phyloP scores from a whole-genome alignment of 2,888 invertebrate species.

The Clistopyga incitator region DNA sequence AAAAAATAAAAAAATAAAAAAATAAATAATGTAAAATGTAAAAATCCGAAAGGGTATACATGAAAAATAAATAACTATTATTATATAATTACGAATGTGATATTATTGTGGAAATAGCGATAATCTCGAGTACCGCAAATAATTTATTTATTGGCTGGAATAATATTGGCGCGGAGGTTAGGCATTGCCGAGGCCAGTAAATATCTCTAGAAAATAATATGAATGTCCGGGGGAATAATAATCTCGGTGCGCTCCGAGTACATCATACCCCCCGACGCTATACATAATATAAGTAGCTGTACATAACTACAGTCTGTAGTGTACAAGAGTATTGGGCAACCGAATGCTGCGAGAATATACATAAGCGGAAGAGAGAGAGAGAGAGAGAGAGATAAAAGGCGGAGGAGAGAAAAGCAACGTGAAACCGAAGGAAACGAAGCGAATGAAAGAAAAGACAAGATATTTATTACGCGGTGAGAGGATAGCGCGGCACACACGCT shows the following conservation, averaged over 20 bases:
- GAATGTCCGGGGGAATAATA: conserved; percentile 51
- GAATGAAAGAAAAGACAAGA: conserved; percentile 64
- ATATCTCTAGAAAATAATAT: conserved; percentile 55
- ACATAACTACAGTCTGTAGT: conserved; percentile 33
- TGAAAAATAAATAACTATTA: too few relatives aligned
- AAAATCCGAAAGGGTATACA: too few relatives aligned
- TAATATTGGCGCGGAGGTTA: conserved; percentile 24
- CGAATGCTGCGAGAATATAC: conserved; percentile 44
- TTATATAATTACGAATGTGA: too few relatives aligned
- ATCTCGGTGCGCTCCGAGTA: conserved; percentile 44
- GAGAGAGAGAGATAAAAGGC: conserved; percentile 38
- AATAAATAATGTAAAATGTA: too few relatives aligned
- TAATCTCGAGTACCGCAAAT: conserved; percentile 32
- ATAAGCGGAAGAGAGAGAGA: conserved; percentile 48
- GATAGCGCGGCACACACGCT: conserved; percentile 61
- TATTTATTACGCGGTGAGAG: conserved; percentile 76
- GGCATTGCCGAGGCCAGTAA: conserved; percentile 39
- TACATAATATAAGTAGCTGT: conserved; percentile 56
- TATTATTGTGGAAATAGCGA: conserved; percentile 20
- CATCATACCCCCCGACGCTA: conserved; percentile 47
- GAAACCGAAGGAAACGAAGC: conserved; percentile 27
- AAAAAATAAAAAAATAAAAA: too few relatives aligned
- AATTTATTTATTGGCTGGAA: conserved; percentile 50
- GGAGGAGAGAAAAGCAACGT: conserved; percentile 55
- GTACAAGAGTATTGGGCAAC: conserved; percentile 56